Evolutionary conservation across 2,113 vertebrate genomes (phyloP).

Genomic region (Circaetus cinerascens): DNA sequence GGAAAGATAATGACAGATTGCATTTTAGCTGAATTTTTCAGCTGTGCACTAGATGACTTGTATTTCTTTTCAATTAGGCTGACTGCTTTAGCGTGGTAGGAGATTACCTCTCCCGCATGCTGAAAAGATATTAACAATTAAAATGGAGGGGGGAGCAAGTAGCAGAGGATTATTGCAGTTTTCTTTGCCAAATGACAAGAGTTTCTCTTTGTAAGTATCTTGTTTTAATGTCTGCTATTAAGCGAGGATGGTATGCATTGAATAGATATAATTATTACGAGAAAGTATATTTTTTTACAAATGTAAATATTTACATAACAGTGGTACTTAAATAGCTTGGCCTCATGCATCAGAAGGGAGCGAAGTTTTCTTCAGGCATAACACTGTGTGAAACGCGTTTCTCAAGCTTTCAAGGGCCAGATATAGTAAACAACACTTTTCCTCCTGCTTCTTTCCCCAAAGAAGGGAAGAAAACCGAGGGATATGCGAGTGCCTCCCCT

Average conservation of each 20-base stretch:
- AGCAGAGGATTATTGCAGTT: background rate
- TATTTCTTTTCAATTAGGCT: conserved; percentile 68
- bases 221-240: conserved; percentile 26
- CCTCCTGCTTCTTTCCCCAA: background rate
- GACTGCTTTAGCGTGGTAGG: conserved; percentile 44
- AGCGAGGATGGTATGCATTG: background rate
- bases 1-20: conserved; percentile 62
- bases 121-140: conserved; percentile 61
- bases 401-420: background rate
- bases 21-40: conserved; percentile 56
- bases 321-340: background rate
- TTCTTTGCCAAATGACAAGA: background rate
- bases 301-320: conserved; percentile 36
- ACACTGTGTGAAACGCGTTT: background rate
- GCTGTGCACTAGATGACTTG: conserved; percentile 47
- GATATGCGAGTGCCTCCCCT: background rate
- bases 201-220: conserved; percentile 5
- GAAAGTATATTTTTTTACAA: background rate
- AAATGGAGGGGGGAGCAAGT: background rate
- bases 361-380: background rate
- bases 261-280: background rate
- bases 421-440: background rate
- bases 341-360: background rate
- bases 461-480: rapidly evolving
- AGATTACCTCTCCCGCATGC: conserved; percentile 32